phyloP scores from a whole-genome alignment of 2,113 vertebrate species.

The Ameiurus melas region DNA sequence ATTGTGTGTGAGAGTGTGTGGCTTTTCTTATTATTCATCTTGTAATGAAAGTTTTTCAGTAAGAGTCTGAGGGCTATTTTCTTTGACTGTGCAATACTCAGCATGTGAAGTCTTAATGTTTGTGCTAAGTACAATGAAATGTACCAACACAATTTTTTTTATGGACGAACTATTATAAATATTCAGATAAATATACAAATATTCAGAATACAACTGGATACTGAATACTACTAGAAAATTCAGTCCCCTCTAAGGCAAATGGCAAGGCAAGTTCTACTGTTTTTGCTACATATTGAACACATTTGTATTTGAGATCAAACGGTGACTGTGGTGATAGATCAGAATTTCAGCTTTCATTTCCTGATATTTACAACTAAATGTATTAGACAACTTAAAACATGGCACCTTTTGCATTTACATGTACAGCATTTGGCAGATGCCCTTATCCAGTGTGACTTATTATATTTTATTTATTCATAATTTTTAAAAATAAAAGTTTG shows the following conservation, averaged over 20 bases:
- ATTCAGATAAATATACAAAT: not conserved
- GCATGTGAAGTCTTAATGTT: not conserved
- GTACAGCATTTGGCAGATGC: too few species aligned
- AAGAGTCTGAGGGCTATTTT: not conserved
- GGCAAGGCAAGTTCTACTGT: too few species aligned
- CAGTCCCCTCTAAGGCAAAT: not conserved
- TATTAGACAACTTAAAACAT: too few species aligned
- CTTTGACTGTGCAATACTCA: not conserved
- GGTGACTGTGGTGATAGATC: too few species aligned
- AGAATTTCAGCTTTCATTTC: too few species aligned
- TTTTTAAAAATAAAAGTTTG: too few species aligned
- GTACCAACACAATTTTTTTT: not conserved
- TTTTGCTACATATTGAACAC: not conserved
- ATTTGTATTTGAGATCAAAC: not conserved
- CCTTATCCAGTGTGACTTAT: too few species aligned
- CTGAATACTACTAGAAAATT: too few species aligned
- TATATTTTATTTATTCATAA: too few species aligned
- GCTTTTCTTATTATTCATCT: constrained; percentile 31
- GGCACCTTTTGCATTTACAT: too few species aligned
- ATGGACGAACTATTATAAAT: not conserved
- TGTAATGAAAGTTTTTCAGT: not conserved
- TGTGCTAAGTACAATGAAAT: not conserved
- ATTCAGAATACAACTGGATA: not conserved
- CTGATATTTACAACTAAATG: too few species aligned
- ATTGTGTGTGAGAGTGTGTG: not conserved